Base-by-base conservation (phyloP, 35 echinoderm and acorn worm species). In the Apostichopus parvimensis region DNA sequence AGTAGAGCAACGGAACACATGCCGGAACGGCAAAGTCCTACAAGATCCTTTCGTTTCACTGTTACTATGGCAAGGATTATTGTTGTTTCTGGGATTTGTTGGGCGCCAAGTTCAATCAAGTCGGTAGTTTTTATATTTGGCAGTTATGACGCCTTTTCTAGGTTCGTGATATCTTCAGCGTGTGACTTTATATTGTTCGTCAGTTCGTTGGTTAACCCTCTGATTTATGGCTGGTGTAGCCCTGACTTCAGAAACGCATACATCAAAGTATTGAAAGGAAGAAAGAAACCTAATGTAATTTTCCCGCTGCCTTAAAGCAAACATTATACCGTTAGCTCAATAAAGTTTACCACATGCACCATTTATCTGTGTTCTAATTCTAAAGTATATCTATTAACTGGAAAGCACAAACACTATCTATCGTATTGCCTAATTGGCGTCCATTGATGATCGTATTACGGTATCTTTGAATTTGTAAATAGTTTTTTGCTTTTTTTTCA, bases 51-150 rank as follows among this genome's bases (percentile, higher is more conserved):
- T 66, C 86, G 28, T 54, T 28, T 88, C 8, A 73, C 86, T 8
- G 86, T 62, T 17, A 73, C 86, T 7, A 72, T 88, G 86, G 86
- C 86, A 20, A 88, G 71, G 20, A 88, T 88, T 66, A 88, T 88
- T 54, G 57, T 61, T 15, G 61, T 88, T 54, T 71, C 86, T 8
- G 86, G 86, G 15, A 68, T 88, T 34, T 72, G 61, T 18, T 88
- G 86, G 86, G 18, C 8, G 26, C 86, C 86, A 10, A 88, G 86
- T 88, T 73, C 86, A 14, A 73, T 88, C 5, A 88, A 88, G 22
- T 73, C 86, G 6, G 86, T 88, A 5, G 13, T 88, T 54, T 88
- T 88, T 18, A 53, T 72, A 54, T 68, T 34, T 12, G 60, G 62
- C 17, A 73, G 14, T 34, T 52, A 14, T 64, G 26, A 56, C 45